Conservation (phyloP, 2,113 vertebrate genomes). For the Sula dactylatra region DNA sequence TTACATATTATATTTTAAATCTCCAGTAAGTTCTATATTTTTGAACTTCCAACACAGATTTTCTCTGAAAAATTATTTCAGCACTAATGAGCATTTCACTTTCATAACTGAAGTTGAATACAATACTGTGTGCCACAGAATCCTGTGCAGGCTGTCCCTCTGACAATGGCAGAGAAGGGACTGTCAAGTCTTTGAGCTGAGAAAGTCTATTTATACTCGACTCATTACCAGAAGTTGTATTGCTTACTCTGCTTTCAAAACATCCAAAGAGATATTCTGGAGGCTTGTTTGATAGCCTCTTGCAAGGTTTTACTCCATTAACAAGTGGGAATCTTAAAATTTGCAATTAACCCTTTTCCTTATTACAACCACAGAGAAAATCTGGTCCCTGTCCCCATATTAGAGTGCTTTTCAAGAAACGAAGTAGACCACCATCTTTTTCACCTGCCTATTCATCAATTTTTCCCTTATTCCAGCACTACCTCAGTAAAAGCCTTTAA, state of each 20-base stretch:
- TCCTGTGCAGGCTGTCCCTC: not conserved
- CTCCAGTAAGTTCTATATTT: not conserved
- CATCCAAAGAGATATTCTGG: not conserved
- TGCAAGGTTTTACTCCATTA: not conserved
- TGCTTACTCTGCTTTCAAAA: not conserved
- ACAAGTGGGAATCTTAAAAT: not conserved
- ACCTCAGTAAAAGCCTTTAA: not conserved
- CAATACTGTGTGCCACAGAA: not conserved
- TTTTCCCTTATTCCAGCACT: not conserved
- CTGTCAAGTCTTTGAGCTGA: not conserved
- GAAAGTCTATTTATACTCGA: not conserved
- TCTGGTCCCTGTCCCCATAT: not conserved
- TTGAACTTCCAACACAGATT: not conserved
- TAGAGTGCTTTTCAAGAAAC: not conserved
- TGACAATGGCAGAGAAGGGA: not conserved
- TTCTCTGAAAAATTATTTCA: not conserved
- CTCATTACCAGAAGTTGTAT: not conserved
- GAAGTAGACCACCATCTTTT: not conserved
- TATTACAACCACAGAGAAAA: not conserved
- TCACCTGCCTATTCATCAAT: not conserved
- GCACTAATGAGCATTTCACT: not conserved
- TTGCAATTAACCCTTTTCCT: not conserved
- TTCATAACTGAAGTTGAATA: not conserved
- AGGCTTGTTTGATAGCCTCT: not conserved
- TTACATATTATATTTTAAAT: not conserved